Conservation (phyloP, 64 coral and sea anemone species). For the Exaiptasia diaphana region DNA sequence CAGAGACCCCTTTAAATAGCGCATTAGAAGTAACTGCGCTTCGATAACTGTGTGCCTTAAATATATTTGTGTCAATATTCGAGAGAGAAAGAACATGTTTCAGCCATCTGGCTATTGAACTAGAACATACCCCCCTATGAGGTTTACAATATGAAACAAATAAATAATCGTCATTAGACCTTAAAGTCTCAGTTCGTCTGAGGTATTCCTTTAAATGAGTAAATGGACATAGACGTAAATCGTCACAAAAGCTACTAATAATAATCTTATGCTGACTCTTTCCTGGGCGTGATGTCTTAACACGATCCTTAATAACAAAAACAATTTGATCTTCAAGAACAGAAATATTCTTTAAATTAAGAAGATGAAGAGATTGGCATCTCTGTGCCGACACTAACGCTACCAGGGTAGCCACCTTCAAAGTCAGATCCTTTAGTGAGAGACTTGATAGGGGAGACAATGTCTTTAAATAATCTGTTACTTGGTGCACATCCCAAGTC, state of each 20-base stretch:
- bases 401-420: background rate
- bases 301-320: background rate
- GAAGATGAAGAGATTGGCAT: constrained; percentile 12
- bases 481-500: background rate
- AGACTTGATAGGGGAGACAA: background rate
- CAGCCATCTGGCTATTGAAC: background rate
- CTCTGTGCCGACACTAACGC: background rate
- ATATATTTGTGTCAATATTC: background rate
- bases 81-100: background rate
- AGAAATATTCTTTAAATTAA: background rate
- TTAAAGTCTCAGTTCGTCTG: background rate
- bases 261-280: background rate
- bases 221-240: background rate
- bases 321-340: background rate
- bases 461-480: background rate
- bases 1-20: constrained; percentile 8
- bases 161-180: background rate
- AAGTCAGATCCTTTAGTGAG: background rate
- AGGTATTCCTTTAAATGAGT: background rate
- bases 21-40: constrained; percentile 7
- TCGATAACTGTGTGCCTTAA: constrained; percentile 2
- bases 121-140: background rate
- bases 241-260: background rate
- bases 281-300: constrained; percentile 2
- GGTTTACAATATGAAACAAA: constrained; percentile 3